Evolutionary conservation across 1,140 invertebrate species (phyloP), one percentile per base, ranked within the genome.

Genomic region (fruit fly (Drosophila melanogaster)): DNA sequence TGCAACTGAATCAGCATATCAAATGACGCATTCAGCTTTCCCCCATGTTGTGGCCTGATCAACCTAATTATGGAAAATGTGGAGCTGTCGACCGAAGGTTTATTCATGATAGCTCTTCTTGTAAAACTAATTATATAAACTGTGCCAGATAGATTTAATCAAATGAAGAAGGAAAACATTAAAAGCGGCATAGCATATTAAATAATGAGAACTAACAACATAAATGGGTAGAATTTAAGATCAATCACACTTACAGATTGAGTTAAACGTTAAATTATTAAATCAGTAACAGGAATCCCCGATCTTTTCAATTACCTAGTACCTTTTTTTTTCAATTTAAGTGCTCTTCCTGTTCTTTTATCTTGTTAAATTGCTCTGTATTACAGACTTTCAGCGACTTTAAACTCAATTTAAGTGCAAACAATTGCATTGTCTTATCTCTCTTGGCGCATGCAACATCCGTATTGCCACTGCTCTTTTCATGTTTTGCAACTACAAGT

Each of bases 361-460:
- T 47, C n/a, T 35, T 35, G 14, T 37, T 30, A 56, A 70, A 70
- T 69, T 70, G 64, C 49, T 35, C 35, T 41, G 62, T 33, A 24
- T 46, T 33, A 50, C 47, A 15, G 22, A 33, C 30, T 41, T 53
- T 55, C 17, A 66, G 22, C 65, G 64, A 47, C 30, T 70, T 33
- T 55, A 55, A 70, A 54, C 62, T 56, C 62, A 70, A 67, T 56
- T 67, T 55, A 46, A 67, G 49, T 38, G 62, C 14, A 55, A 55
- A 67, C 61, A 70, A 70, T 67, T 70, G 66, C 66, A 55, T 67
- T 67, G 46, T 44, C 64, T 67, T 67, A 67, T 67, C 64, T 50
- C 59, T 6, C 3, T 10, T 41, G 57, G 40, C 22, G 30, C 61
- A 44, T 62, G 57, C 57, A 65, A 65, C 61, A 65, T 64, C 64